These are phyloP conservation scores for Nothoprocta perdicaria DNA, from an alignment of 2,113 vertebrate genomes.

Conservation along the genomic window DNA sequence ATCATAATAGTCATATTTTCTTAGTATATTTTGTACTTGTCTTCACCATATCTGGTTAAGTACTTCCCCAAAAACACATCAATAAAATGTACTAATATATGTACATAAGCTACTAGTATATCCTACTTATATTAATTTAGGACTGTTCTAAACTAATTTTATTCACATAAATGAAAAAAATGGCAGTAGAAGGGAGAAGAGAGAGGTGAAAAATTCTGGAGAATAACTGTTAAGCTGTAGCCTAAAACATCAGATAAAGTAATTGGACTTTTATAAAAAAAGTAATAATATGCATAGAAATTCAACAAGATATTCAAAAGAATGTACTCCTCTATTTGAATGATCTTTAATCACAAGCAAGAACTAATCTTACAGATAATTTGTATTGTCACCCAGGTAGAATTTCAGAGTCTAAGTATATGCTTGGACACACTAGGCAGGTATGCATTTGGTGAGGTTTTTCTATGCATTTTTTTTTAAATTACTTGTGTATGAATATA, in stretches of 20 bases:
- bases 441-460: neutral
- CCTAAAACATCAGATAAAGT: neutral
- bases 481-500: neutral
- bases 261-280: neutral
- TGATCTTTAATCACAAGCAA: neutral
- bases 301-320: neutral
- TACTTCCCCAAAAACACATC: neutral
- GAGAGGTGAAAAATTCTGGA: neutral
- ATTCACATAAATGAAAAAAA: neutral
- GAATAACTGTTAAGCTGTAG: neutral
- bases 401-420: neutral
- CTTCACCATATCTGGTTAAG: neutral
- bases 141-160: neutral
- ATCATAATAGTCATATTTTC: neutral
- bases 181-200: neutral
- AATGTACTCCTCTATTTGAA: neutral
- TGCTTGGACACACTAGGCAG: neutral
- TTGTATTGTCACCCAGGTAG: neutral
- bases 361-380: neutral
- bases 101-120: neutral
- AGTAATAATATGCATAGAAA: neutral
- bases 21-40: neutral
- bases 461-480: neutral
- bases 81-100: neutral
- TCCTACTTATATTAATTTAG: neutral